Base-by-base conservation (phyloP, 2,797 vertebrate species). In the Lagodon rhomboides region DNA sequence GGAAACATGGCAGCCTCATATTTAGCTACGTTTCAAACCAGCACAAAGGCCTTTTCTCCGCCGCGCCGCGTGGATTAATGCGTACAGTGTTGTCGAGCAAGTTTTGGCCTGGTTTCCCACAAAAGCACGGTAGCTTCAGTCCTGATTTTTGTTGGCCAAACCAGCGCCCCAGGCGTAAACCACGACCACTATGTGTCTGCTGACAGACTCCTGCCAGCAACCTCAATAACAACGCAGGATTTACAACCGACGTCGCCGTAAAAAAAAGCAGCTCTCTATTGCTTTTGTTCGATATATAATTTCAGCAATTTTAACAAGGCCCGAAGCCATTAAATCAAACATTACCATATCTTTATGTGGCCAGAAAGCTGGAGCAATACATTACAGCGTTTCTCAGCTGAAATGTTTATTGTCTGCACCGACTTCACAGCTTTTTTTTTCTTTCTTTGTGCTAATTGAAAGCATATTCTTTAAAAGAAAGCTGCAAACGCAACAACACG, bases 201-300 rank as follows among this genome's bases (percentile, higher is more conserved):
- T 79, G 75, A 90, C 85, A 79, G 71, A 85, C 77, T 43, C 68
- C 54, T 71, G 86, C 88, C 90, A 91, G 78, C 81, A 82, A 60
- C 81, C 80, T 88, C 83, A 81, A 87, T 80, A 91, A 89, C 90
- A 89, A 86, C 56, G 27, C 64, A 65, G 49, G 69, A 91, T 92
- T 89, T 88, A 93, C 73, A 58, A 58, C 56, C 76, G 18, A 38
- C 13, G 17, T 73, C 56, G 80, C 25, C 65, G 79, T 90, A 30
- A 30, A 30, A 86, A 92, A 87, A 86, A 92, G 86, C 92, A 77
- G 54, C 65, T 72, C 53, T 82, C 79, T 25, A 62, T 87, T 86
- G 85, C 84, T 91, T 90, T 91, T 85, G 85, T 87, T 90, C 86
- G 54, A 89, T 87, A 83, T 88, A 87, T 89, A 82, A 93, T 88